Conservation (phyloP, 2,113 vertebrate species). For the Oncorhynchus keta region DNA sequence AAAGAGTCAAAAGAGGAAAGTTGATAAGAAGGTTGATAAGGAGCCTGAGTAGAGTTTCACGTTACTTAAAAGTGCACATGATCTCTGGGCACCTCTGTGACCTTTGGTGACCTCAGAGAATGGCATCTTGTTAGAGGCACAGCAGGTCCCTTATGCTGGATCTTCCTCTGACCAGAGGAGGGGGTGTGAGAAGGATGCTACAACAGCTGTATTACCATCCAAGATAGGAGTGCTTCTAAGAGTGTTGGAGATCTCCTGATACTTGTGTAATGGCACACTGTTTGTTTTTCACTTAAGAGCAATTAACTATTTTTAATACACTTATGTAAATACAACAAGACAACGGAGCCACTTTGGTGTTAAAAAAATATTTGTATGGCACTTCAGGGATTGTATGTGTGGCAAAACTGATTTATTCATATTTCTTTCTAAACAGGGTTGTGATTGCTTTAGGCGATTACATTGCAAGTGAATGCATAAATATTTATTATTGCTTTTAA, state of each 20-base stretch:
- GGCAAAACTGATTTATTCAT: conserved; percentile 62
- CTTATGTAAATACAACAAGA: conserved; percentile 62
- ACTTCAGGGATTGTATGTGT: conserved; percentile 47
- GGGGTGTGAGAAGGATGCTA: conserved; percentile 4
- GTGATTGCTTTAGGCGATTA: conserved; percentile 58
- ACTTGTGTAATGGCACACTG: conserved; percentile 39
- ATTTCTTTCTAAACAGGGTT: conserved; percentile 51
- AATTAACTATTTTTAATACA: conserved; percentile 63
- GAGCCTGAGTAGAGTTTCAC: conserved; percentile 62
- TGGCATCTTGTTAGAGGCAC: conserved; percentile 56
- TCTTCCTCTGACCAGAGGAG: conserved; percentile 37
- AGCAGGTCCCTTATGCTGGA: conserved; percentile 30
- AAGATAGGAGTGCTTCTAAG: neutral
- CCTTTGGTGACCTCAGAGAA: conserved; percentile 40
- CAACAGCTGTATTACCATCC: neutral
- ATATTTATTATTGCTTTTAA: conserved; percentile 58
- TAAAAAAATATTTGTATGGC: conserved; percentile 39
- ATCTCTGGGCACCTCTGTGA: conserved; percentile 54
- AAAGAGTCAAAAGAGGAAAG: conserved; percentile 53
- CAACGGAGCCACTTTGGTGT: conserved; percentile 41
- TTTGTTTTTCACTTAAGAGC: conserved; percentile 63
- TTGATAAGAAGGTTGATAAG: conserved; percentile 65
- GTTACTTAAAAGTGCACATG: conserved; percentile 59
- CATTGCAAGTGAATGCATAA: conserved; percentile 59
- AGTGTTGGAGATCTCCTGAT: conserved; percentile 38